Evolutionary conservation across 2,113 vertebrate genomes (phyloP), one percentile per base, ranked within the genome.

Genomic region (Peromyscus californicus): DNA sequence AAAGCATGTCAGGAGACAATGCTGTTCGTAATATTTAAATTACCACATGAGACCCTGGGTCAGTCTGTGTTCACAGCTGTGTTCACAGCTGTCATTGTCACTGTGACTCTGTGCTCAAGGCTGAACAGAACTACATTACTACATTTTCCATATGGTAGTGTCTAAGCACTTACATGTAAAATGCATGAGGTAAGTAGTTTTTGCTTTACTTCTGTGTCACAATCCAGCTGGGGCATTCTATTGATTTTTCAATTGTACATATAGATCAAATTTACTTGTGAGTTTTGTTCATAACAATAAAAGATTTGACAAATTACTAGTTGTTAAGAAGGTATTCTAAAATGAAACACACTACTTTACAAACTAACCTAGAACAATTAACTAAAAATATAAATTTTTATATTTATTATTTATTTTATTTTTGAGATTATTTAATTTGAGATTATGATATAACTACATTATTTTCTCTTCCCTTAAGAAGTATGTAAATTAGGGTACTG

Each of bases 121-220:
- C 85, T 48, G 89, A 79, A 57, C 36, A 74, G 12, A 96, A 70
- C 26, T 31, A 6, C 5, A 31, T 93, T 89, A 90, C 31, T 57
- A 76, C 33, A 70, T 54, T 33, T 63, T 61, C 59, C 54, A 86
- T 54, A n/a, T 26, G 10, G 42, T n/a, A 3, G 17, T 57, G 17
- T 57, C 29, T 16, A 57, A 88, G 5, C 39, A 82, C 10, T 85
- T 74, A 91, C 83, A 57, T 82, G 9, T 59, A 83, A 42, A 96
- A 91, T n/a, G 33, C 15, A 69, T 21, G 61, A 91, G 63, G 96
- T 72, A 76, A 79, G 13, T 67, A 45, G 33, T 6, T 93, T 97
- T 95, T 3, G 70, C 95, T 95, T 89, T 93, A 59, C 67, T 95
- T 95, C 75, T 95, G 42, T 26, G 93, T 89, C 89, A 45, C 83